Evolutionary conservation across 2,888 invertebrate genomes (phyloP), one percentile per base, ranked within the genome.

Genomic region (Hecatera dysodea): DNA sequence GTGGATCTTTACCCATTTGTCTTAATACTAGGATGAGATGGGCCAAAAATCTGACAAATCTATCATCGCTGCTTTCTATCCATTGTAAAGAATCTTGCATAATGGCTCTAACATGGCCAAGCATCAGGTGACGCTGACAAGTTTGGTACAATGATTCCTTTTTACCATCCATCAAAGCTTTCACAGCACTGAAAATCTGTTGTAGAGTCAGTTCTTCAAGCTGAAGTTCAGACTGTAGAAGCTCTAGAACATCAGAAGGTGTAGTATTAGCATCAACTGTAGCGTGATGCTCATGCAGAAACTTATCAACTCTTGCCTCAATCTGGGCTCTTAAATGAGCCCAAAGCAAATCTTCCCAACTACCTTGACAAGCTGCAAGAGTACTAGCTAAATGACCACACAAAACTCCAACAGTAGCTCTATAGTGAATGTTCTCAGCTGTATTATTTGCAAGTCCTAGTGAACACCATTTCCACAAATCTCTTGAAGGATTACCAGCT

Each of bases 341-440:
- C 99, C 99, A 99, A 36, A 99, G 94, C 76, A 98, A 95, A 91
- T 99, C 99, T 87, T 98, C 97, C 99, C 99, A 99, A 36, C 97
- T 97, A n/a, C 96, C 95, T 83, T 97, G 94, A 76, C 98, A 98
- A 17, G 98, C 97, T 0, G 97, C 96, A 50, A 99, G 92, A n/a
- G 99, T 91, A 9, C 98, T 97, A 42, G 97, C 95, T 52, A 99
- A 93, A 90, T 99, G 97, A 0, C 99, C 99, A 93, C 98, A 98
- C 60, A 99, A 96, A 61, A 97, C 96, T 3, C 97, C 98, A 73
- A 98, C 96, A 22, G 98, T 96, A 7, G 98, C 98, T 84, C 93
- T 91, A 72, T 96, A 96, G 78, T 97, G 94, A 12, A 96, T 93
- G 77, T 96, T 97, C 83, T 96, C 97, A 71, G 97, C 91, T 39